Evolutionary conservation across 1,140 invertebrate species (phyloP).

Genomic region (Pogonus chalceus): DNA sequence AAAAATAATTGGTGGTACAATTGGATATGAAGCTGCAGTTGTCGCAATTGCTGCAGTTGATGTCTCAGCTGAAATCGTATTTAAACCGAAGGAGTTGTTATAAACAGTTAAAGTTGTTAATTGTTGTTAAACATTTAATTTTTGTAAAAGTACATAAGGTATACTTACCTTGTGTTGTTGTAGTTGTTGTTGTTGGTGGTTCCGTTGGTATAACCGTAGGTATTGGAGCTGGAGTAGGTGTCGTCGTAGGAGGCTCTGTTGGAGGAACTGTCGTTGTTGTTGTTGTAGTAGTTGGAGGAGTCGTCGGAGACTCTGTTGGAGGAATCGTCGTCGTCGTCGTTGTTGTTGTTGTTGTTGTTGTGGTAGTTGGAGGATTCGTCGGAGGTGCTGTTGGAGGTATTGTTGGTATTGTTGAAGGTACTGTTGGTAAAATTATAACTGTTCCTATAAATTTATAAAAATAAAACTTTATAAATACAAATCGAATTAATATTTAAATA

Average conservation of each 20-base stretch:
- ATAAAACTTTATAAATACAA: too few species aligned
- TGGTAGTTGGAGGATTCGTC: background rate
- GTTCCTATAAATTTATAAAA: too few species aligned
- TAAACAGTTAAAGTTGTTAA: too few species aligned
- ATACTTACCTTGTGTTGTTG: too few species aligned
- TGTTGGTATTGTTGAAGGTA: background rate
- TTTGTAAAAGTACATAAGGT: too few species aligned
- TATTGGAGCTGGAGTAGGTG: background rate
- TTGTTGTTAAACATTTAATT: too few species aligned
- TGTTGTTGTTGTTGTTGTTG: background rate
- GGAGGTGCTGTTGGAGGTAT: background rate
- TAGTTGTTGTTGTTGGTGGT: background rate
- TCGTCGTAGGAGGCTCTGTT: background rate
- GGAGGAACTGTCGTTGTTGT: background rate
- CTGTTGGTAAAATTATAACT: background rate
- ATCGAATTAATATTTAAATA: too few species aligned
- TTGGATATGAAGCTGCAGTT: background rate
- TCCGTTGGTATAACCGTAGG: background rate
- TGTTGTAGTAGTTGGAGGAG: background rate
- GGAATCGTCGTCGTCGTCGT: background rate
- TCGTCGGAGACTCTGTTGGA: background rate
- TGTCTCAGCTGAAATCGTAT: too few species aligned
- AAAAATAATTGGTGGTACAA: background rate
- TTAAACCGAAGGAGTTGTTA: too few species aligned
- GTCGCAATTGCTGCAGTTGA: background rate